Conservation (phyloP, 2,888 invertebrate genomes). For the Hydriomena furcata region DNA sequence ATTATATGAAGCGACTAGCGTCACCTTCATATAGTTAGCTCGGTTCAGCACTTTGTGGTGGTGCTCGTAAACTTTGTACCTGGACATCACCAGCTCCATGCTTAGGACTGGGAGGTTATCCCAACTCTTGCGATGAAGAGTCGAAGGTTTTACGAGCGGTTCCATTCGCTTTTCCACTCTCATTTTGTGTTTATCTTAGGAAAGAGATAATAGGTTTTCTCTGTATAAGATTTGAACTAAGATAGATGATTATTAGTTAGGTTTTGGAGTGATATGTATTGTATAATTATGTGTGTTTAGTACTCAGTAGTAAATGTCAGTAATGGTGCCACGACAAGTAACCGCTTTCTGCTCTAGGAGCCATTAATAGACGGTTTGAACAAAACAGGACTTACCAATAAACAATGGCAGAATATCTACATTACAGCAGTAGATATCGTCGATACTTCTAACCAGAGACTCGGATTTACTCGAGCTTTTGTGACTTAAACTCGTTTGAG, state of each 20-base stretch:
- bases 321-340: no score
- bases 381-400: conserved; percentile 51
- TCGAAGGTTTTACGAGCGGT: conserved; percentile 49
- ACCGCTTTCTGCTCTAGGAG: no score
- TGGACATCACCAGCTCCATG: conserved; percentile 49
- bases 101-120: conserved; percentile 64
- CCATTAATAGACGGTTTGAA: no score
- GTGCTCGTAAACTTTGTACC: conserved; percentile 46
- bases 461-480: conserved; percentile 25
- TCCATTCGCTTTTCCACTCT: conserved; percentile 61
- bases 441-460: conserved; percentile 14
- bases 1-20: conserved; percentile 64
- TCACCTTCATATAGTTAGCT: conserved; percentile 63
- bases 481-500: conserved; percentile 4
- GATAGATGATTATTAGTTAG: no score
- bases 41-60: conserved; percentile 55
- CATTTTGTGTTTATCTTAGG: conserved; percentile 52
- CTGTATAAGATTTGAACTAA: no score
- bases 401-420: conserved; percentile 63
- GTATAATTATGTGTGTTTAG: no score
- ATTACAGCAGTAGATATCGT: conserved; percentile 61
- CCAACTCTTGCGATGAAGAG: conserved; percentile 61
- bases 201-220: no score
- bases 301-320: no score
- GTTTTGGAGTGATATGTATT: no score